Evolutionary conservation across 2,113 vertebrate genomes (phyloP), one percentile per base, ranked within the genome.

Genomic region (Notothenia rossii): DNA sequence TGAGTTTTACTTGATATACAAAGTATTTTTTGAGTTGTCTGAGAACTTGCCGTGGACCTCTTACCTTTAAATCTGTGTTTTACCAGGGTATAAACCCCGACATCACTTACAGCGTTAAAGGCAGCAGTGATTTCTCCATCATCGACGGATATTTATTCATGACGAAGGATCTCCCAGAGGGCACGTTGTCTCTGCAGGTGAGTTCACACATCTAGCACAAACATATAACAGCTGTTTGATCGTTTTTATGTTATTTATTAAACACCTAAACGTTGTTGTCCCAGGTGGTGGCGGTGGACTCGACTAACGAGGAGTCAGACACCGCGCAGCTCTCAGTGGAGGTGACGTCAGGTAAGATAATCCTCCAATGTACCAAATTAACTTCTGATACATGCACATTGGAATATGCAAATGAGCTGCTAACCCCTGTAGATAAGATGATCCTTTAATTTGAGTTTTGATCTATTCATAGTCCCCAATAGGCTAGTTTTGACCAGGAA

Each of bases 81-180:
- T 45, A 74, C 49, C 89, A 97, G 97, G 93, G 92, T 20, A 0
- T 94, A 54, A 98, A 98, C 90, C 96, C 96, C 18, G 13, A 90
- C 71, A 87, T 97, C 0, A 20, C 10, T 5, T 97, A 97, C 83
- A 73, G 51, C 6, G n/a, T 96, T 51, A n/a, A 22, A 1, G 94
- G 86, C 13, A 94, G 60, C 81, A 82, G 10, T 0, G 85, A 89
- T 10, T 97, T 98, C 88, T 75, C 40, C 0, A 71, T 95, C 14
- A 25, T 49, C 29, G 81, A 94, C 0, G 94, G 95, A 25, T 87
- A 91, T 77, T 84, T 98, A 69, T 89, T 96, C 79, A 94, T 96
- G 63, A 92, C 77, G 0, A 40, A 2, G 1, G 7, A 66, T 4
- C 68, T 94, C 64, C 7, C 80, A 4, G 55, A 86, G 0, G 68